Evolutionary conservation across 2,888 invertebrate genomes (phyloP).

Genomic region (Andrena flavipes): DNA sequence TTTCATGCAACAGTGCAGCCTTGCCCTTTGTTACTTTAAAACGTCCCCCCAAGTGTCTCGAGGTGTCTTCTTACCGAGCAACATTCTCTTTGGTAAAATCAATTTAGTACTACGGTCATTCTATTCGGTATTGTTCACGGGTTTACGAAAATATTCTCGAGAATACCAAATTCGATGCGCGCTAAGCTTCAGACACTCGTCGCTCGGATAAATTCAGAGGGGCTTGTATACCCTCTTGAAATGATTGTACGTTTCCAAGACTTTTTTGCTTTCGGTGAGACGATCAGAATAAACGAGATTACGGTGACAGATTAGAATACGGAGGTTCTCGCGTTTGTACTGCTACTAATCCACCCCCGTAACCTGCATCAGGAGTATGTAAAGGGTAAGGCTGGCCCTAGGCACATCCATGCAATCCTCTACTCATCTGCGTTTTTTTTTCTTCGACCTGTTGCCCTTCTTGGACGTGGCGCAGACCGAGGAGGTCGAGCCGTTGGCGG

Average conservation of each 20-base stretch:
- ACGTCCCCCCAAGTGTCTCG: constrained; percentile 9
- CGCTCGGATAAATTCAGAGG: not conserved
- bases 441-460: constrained; percentile 80
- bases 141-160: not conserved
- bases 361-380: constrained; percentile 83
- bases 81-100: not conserved
- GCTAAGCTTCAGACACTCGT: not conserved
- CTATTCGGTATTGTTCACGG: too few species aligned
- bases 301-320: constrained; percentile 20
- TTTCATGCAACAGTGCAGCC: constrained; percentile 45
- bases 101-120: not conserved
- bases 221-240: too few species aligned
- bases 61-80: not conserved
- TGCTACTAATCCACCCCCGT: constrained; percentile 81
- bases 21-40: constrained; percentile 47
- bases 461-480: constrained; percentile 68
- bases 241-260: not conserved
- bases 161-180: not conserved
- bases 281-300: not conserved
- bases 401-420: constrained; percentile 84
- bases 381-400: constrained; percentile 83
- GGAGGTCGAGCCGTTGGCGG: constrained; percentile 50
- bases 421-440: constrained; percentile 84
- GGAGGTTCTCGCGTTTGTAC: constrained; percentile 17
- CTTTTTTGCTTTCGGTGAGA: not conserved